Evolutionary conservation across 1,140 invertebrate species (phyloP), one percentile per base, ranked within the genome.

Genomic region (Olivierus martensii): DNA sequence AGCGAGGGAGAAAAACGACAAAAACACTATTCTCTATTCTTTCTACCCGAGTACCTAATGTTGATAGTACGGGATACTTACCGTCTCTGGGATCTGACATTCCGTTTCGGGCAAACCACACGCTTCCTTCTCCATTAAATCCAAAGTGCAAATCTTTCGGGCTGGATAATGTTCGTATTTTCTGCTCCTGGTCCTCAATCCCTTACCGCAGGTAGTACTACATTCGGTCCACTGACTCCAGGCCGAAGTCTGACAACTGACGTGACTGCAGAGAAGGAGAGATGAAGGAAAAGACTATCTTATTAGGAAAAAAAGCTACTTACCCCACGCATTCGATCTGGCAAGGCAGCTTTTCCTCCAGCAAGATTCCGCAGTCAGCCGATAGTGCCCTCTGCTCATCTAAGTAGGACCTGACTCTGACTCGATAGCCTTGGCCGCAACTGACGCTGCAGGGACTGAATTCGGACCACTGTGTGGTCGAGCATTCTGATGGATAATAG

Each of bases 391-490:
- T 53, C 28, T 54, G 45, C 22, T 57, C 57, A 19, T 59, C 48
- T 10, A 48, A 52, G 48, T 62, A 72, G 37, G 64, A 64, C 36
- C 71, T 48, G 1, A 60, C 63, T 53, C 72, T 56, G 57, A 69
- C 70, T 51, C 69, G 63, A 46, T 73, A 68, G 1, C 74, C 72
- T 50, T 71, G 65, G 6, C 75, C 76, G 63, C 76, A 77, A 3
- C 72, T 70, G 2, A 69, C 71, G 37, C 67, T 73, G 57, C 75
- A 77, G 2, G 71, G 65, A 2, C 71, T 70, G 69, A 73, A 78
- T 14, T 70, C 67, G 17, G 72, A 70, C 76, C 76, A 78, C 1
- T 70, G 65, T 7, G 71, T 72, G n/a, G 74, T 67, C 2, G 66
- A 62, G 60, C 76, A 78, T 57, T 74, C 62, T 46, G 50, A 59